These are phyloP conservation scores for Osmerus eperlanus DNA, from an alignment of 2,113 vertebrate genomes.

Conservation along the genomic window DNA sequence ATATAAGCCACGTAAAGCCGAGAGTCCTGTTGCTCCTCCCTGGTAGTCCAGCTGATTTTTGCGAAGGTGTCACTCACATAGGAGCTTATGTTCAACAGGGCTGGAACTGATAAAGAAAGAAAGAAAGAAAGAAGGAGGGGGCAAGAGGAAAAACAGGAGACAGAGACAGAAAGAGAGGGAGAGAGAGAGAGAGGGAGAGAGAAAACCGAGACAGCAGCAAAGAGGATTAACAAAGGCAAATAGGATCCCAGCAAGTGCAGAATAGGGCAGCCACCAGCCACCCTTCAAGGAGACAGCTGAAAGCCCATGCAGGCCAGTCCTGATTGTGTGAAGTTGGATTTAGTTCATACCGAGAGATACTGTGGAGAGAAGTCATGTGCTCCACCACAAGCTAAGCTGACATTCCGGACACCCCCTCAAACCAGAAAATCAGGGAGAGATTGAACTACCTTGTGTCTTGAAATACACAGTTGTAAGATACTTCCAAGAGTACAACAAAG, in stretches of 20 bases:
- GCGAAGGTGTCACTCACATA: constrained; percentile 75
- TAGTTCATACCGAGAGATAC: constrained; percentile 35
- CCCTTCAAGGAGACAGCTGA: constrained; percentile 57
- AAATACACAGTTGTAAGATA: constrained; percentile 40
- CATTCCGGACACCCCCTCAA: constrained; percentile 25
- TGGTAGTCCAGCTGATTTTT: constrained; percentile 76
- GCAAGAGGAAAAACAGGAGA: constrained; percentile 38
- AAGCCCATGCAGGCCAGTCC: constrained; percentile 44
- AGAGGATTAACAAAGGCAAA: constrained; percentile 68
- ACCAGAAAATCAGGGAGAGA: constrained; percentile 38
- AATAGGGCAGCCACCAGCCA: constrained; percentile 47
- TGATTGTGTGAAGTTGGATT: constrained; percentile 63
- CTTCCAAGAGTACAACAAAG: background rate
- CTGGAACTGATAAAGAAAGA: constrained; percentile 67
- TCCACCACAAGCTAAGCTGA: constrained; percentile 44
- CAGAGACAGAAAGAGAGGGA: constrained; percentile 18
- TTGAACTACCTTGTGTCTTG: constrained; percentile 26
- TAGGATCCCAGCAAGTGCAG: constrained; percentile 48
- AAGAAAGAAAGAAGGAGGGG: constrained; percentile 38
- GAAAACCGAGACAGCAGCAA: constrained; percentile 38
- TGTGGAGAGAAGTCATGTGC: constrained; percentile 43
- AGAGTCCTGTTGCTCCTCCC: constrained; percentile 59
- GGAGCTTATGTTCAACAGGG: constrained; percentile 72
- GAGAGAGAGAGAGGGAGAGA: constrained; percentile 41
- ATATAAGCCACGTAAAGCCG: constrained; percentile 75